Percentiles rank a stretch among this genome's conserved stretches.
phyloP scores from a whole-genome alignment of 2,113 vertebrate species.

The Oncorhynchus tshawytscha region DNA sequence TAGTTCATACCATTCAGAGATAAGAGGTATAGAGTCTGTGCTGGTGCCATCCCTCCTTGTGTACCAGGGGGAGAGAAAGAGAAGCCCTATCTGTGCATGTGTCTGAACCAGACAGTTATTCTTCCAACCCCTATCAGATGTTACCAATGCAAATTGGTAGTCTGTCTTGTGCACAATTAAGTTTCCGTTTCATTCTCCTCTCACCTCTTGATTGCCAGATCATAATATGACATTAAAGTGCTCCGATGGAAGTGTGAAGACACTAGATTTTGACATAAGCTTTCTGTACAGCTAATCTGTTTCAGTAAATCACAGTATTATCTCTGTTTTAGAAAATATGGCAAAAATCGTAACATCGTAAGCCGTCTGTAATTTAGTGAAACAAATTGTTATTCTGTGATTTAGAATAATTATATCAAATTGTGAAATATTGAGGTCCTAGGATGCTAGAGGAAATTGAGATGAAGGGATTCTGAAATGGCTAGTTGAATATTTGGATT shows the following conservation, averaged over 20 bases:
- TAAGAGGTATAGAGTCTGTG: neutral
- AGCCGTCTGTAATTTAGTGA: neutral
- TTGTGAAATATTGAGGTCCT: conserved; percentile 10
- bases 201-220: conserved; percentile 16
- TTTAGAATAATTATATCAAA: conserved; percentile 10
- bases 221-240: conserved; percentile 50
- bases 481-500: conserved; percentile 44
- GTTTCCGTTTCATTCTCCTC: conserved; percentile 13
- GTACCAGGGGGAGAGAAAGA: neutral
- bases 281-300: conserved; percentile 48
- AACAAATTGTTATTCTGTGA: neutral
- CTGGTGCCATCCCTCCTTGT: neutral
- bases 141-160: neutral
- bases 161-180: neutral
- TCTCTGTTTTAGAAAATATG: conserved; percentile 26
- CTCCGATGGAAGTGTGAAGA: conserved; percentile 40
- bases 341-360: neutral
- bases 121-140: neutral
- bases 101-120: neutral
- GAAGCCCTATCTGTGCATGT: conserved; percentile 10
- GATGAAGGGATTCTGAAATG: conserved; percentile 26
- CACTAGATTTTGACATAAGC: conserved; percentile 43
- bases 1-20: no score
- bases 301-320: conserved; percentile 25
- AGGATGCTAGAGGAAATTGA: conserved; percentile 19